A percentile compares a stretch with the other conserved stretches of the same genome.
Conservation (phyloP, 2,888 invertebrate genomes). For the Oeneis ivallda region DNA sequence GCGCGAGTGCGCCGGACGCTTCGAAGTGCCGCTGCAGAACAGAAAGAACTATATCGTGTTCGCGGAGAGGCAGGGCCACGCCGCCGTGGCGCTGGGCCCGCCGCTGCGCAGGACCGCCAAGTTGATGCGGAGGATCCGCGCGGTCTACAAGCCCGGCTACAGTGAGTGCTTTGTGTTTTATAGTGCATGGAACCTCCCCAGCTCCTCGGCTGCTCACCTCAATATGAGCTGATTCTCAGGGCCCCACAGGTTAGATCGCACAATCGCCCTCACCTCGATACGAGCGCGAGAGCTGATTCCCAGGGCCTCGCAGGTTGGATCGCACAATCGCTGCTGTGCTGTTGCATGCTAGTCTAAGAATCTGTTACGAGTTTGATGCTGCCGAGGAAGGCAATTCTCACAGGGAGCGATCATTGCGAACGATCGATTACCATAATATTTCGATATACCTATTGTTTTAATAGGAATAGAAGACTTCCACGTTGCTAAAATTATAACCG, state of each 20-base stretch:
- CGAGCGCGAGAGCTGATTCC: background rate
- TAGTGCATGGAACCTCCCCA: slow-evolving; percentile 51
- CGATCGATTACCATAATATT: slow-evolving; percentile 12
- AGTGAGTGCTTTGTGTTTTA: slow-evolving; percentile 71
- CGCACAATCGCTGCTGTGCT: slow-evolving; percentile 52
- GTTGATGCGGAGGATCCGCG: slow-evolving; percentile 71
- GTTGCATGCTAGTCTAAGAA: slow-evolving; percentile 36
- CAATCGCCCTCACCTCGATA: slow-evolving; percentile 38
- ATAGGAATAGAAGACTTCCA: slow-evolving; percentile 3
- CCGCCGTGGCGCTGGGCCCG: slow-evolving; percentile 74
- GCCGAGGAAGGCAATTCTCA: background rate
- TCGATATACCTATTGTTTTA: slow-evolving; percentile 17
- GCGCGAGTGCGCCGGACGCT: slow-evolving; percentile 69
- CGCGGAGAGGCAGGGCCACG: slow-evolving; percentile 71
- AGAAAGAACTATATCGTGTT: slow-evolving; percentile 77
- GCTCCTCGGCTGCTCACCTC: slow-evolving; percentile 34
- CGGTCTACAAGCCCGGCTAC: slow-evolving; percentile 77
- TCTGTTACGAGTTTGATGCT: background rate
- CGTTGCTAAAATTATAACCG: slow-evolving; percentile 24
- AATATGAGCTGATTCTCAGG: background rate
- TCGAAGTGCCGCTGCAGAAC: slow-evolving; percentile 74
- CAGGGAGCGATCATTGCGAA: background rate
- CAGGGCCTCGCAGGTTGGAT: background rate
- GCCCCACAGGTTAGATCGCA: background rate
- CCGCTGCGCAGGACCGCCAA: slow-evolving; percentile 71